Conservation (phyloP, 2,888 invertebrate genomes). For the Pteria penguin region DNA sequence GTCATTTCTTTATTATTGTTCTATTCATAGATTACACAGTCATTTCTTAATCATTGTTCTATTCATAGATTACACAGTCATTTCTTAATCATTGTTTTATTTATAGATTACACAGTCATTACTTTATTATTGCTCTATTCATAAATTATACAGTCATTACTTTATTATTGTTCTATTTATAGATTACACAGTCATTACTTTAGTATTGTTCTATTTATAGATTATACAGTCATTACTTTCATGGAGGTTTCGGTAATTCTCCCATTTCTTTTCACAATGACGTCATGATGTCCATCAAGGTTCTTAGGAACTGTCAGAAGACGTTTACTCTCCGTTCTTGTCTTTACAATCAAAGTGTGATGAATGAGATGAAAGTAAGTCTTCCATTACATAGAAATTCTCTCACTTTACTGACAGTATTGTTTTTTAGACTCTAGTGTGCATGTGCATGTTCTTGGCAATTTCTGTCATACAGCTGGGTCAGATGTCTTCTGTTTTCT, state of each 20-base stretch:
- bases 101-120: background rate
- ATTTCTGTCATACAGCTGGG: no score
- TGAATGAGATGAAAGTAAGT: constrained; percentile 36
- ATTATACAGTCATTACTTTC: constrained; percentile 53
- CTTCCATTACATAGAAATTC: no score
- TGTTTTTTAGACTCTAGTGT: no score
- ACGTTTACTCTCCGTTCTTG: constrained; percentile 43
- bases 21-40: background rate
- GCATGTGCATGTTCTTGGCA: no score
- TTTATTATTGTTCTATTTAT: background rate
- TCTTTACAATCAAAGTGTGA: constrained; percentile 40
- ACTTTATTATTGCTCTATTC: background rate
- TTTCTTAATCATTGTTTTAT: background rate
- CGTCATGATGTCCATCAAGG: constrained; percentile 33
- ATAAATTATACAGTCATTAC: constrained; percentile 34
- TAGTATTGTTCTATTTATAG: constrained; percentile 9
- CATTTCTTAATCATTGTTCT: no score
- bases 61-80: background rate
- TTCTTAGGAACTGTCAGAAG: constrained; percentile 36
- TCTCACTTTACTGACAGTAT: no score
- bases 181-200: constrained; percentile 4
- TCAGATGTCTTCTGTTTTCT: no score
- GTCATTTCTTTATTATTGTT: no score
- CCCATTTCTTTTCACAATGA: constrained; percentile 42
- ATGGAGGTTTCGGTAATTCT: constrained; percentile 44